phyloP scores from a whole-genome alignment of 1,140 invertebrate genomes.

The Drosophila ananassae region DNA sequence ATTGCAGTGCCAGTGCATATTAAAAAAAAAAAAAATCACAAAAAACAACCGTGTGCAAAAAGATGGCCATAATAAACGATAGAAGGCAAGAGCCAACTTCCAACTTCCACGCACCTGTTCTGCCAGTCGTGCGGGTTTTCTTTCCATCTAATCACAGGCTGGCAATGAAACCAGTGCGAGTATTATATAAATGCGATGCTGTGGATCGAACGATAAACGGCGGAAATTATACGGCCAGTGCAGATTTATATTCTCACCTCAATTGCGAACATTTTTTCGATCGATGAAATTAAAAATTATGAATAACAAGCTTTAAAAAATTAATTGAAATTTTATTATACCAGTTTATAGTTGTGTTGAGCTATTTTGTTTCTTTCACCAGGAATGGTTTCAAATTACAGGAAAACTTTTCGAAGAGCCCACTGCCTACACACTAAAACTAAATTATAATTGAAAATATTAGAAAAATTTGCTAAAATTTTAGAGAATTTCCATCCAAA shows the following conservation, averaged over 20 bases:
- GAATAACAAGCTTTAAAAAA: conserved; percentile 1
- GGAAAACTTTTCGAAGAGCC: no score
- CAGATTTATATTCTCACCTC: conserved; percentile 28
- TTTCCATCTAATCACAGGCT: conserved; percentile 59
- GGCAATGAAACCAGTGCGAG: conserved; percentile 32
- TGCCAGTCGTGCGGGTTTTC: conserved; percentile 76
- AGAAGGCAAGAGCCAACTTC: conserved; percentile 54
- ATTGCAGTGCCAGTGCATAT: conserved; percentile 73
- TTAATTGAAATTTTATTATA: background rate
- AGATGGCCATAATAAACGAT: conserved; percentile 69
- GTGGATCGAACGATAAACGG: conserved; percentile 33
- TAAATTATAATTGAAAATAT: no score
- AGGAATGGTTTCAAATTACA: no score
- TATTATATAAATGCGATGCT: conserved; percentile 73
- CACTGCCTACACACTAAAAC: no score
- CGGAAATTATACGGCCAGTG: conserved; percentile 62
- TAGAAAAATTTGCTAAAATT: no score
- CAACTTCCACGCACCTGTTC: conserved; percentile 66
- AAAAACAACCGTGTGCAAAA: conserved; percentile 41
- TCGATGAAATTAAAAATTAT: conserved; percentile 29
- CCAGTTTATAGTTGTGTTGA: background rate
- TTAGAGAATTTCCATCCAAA: no score
- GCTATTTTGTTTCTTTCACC: background rate
- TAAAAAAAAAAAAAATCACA: conserved; percentile 59
- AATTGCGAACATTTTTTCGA: conserved; percentile 13